These are phyloP conservation scores for Augochlorella aurata DNA, from an alignment of 2,888 invertebrate genomes.

Conservation along the genomic window DNA sequence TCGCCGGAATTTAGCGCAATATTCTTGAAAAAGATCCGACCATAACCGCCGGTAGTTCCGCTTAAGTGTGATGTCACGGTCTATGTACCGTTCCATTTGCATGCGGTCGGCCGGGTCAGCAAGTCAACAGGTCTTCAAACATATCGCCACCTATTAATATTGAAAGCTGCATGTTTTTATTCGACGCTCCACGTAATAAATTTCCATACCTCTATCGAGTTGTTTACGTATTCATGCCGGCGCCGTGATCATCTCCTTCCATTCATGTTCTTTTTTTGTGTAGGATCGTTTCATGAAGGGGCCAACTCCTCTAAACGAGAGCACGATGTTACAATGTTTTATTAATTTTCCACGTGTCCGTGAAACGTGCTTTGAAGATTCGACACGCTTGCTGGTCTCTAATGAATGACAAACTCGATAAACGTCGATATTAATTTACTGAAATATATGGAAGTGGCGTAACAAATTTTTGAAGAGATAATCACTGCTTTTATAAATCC, in stretches of 20 bases:
- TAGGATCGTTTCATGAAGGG: no score
- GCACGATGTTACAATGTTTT: background rate
- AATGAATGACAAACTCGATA: background rate
- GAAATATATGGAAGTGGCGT: background rate
- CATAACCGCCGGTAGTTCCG: background rate
- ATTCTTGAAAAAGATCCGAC: background rate
- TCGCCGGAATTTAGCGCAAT: background rate
- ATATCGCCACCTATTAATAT: background rate
- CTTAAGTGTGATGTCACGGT: background rate
- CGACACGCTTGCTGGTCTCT: background rate
- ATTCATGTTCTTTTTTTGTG: background rate
- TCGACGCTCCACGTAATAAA: background rate
- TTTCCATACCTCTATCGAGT: background rate
- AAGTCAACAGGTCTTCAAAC: slow-evolving; percentile 8
- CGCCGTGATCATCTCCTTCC: background rate
- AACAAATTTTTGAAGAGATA: background rate
- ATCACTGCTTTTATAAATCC: background rate
- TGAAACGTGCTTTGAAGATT: background rate
- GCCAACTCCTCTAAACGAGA: background rate
- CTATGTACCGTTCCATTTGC: background rate
- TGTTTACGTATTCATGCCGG: background rate
- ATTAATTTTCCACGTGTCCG: background rate
- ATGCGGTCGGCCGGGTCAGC: background rate
- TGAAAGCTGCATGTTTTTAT: slow-evolving; percentile 1
- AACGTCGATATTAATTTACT: background rate